Conservation (phyloP, 2,888 invertebrate genomes). For the Mesoligia furuncula region DNA sequence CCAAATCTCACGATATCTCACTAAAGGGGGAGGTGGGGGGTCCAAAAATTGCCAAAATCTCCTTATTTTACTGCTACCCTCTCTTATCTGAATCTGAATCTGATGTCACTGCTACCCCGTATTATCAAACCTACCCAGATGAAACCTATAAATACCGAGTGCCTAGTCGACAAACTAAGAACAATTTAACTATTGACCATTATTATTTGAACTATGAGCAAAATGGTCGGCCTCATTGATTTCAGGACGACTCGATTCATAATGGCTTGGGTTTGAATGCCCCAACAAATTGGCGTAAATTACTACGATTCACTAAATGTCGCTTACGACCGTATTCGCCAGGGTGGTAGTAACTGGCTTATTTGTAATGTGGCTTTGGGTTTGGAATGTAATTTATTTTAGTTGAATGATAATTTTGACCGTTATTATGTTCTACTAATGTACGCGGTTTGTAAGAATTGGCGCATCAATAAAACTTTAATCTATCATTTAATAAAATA, state of each 20-base stretch:
- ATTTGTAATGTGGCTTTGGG: slow-evolving; percentile 38
- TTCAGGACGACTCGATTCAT: slow-evolving; percentile 56
- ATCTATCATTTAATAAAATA: too few species aligned
- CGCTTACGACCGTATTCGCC: slow-evolving; percentile 29
- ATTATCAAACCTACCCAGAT: background rate
- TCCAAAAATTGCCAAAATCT: too few species aligned
- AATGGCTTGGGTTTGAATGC: slow-evolving; percentile 51
- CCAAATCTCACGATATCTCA: too few species aligned
- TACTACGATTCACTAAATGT: slow-evolving; percentile 52
- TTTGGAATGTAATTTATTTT: slow-evolving; percentile 31
- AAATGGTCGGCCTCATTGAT: slow-evolving; percentile 58
- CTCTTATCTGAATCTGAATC: too few species aligned
- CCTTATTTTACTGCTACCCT: too few species aligned
- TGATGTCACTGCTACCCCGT: background rate
- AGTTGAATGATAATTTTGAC: slow-evolving; percentile 1
- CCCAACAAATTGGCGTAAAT: slow-evolving; percentile 63
- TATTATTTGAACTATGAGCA: slow-evolving; percentile 47
- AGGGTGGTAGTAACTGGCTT: slow-evolving; percentile 17
- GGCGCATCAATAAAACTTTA: background rate
- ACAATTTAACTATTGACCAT: slow-evolving; percentile 44
- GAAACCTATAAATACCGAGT: slow-evolving; percentile 18
- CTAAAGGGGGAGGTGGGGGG: too few species aligned
- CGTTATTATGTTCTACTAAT: background rate
- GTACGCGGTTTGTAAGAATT: background rate
- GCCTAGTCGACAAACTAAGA: slow-evolving; percentile 30